Percentiles rank a stretch among this genome's conserved stretches.
Conservation (phyloP, 2,113 vertebrate species). For the Centropus unirufus region DNA sequence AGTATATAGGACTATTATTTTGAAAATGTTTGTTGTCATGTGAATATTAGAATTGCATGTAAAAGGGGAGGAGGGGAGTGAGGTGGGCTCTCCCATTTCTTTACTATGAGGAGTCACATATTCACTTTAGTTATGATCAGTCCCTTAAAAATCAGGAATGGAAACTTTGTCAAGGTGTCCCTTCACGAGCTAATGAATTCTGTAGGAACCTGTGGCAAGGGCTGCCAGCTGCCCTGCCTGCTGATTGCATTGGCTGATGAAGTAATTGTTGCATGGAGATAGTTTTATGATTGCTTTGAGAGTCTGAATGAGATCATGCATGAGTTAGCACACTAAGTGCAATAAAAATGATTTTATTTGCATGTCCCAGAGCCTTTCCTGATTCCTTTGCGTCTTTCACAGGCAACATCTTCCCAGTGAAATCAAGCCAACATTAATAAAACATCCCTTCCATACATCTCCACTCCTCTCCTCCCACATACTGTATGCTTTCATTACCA, state of each 20-base stretch:
- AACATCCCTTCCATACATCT: slow-evolving; percentile 63
- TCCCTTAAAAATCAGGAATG: slow-evolving; percentile 41
- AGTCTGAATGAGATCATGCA: slow-evolving; percentile 70
- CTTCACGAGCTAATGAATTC: slow-evolving; percentile 26
- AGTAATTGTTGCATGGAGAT: slow-evolving; percentile 68
- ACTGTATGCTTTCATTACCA: slow-evolving; percentile 67
- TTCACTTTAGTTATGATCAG: slow-evolving; percentile 24
- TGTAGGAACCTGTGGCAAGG: slow-evolving; percentile 27
- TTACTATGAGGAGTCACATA: slow-evolving; percentile 28
- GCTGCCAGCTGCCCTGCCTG: slow-evolving; percentile 50
- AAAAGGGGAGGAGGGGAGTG: background rate
- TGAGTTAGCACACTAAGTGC: slow-evolving; percentile 71
- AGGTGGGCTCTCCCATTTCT: background rate
- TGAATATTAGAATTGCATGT: slow-evolving; percentile 78
- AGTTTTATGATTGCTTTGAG: slow-evolving; percentile 72
- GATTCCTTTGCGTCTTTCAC: slow-evolving; percentile 66
- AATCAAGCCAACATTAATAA: slow-evolving; percentile 67
- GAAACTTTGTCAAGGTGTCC: slow-evolving; percentile 9
- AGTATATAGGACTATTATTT: slow-evolving; percentile 89
- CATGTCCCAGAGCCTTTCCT: slow-evolving; percentile 73
- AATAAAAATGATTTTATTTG: slow-evolving; percentile 75
- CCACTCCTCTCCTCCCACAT: slow-evolving; percentile 67
- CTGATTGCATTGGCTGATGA: slow-evolving; percentile 58
- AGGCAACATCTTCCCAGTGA: slow-evolving; percentile 64
- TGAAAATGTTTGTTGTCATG: slow-evolving; percentile 85